A percentile compares a stretch with the other conserved stretches of the same genome.
phyloP scores from a whole-genome alignment of 2,797 vertebrate species.

The Morelia viridis region DNA sequence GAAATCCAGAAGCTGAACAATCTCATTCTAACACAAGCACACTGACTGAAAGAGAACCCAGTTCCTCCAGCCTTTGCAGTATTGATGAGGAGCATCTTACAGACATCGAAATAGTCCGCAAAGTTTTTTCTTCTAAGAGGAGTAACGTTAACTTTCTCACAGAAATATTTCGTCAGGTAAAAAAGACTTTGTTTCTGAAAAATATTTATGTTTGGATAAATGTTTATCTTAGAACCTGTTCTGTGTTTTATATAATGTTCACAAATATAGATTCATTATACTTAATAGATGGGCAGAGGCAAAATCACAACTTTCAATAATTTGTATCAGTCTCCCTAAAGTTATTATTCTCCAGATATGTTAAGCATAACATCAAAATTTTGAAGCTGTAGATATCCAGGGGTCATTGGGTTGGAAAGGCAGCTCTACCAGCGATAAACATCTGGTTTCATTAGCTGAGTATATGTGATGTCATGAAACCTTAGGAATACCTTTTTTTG shows the following conservation, averaged over 20 bases:
- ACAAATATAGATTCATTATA: neutral
- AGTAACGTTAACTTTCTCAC: constrained; percentile 97
- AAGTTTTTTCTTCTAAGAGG: constrained; percentile 92
- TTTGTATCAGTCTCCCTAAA: neutral
- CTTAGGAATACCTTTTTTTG: neutral
- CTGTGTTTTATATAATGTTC: neutral
- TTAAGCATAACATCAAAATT: neutral
- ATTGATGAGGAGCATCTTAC: constrained; percentile 96
- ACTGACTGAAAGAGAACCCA: constrained; percentile 94
- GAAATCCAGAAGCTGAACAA: constrained; percentile 84
- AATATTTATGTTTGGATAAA: neutral
- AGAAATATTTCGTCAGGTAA: constrained; percentile 98
- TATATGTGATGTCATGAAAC: neutral
- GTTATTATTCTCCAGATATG: neutral
- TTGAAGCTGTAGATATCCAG: neutral
- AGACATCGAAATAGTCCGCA: constrained; percentile 84
- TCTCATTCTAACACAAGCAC: constrained; percentile 98
- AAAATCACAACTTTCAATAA: neutral
- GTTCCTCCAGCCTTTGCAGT: constrained; percentile 97
- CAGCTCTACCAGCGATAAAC: neutral
- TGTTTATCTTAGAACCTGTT: neutral
- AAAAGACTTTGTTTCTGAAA: constrained; percentile 15
- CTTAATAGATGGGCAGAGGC: neutral
- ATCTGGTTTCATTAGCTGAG: neutral
- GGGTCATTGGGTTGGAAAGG: neutral